A percentile compares a stretch with the other conserved stretches of the same genome.
These are phyloP conservation scores for Eriocheir sinensis DNA, from an alignment of 1,140 invertebrate species.

Conservation along the genomic window DNA sequence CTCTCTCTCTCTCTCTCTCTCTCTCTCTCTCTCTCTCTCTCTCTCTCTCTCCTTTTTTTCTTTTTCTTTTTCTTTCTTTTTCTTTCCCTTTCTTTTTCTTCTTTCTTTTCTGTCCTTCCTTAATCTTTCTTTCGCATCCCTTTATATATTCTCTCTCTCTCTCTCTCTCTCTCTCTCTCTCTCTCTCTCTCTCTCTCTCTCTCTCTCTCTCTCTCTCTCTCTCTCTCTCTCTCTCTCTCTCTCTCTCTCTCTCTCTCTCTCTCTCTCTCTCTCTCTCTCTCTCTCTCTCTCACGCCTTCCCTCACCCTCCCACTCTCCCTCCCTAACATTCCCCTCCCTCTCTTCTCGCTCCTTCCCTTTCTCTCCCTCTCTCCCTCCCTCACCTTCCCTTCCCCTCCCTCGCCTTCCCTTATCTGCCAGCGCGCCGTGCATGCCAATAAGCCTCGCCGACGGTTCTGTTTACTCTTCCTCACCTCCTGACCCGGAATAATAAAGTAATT, in stretches of 20 bases:
- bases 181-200: too few species aligned
- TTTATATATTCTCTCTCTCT: too few species aligned
- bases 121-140: too few species aligned
- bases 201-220: constrained; percentile 42
- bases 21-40: background rate
- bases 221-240: constrained; percentile 54
- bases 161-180: background rate
- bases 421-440: too few species aligned
- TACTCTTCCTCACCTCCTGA: too few species aligned
- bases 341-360: background rate
- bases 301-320: background rate
- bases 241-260: constrained; percentile 46
- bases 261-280: background rate
- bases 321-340: background rate
- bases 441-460: too few species aligned
- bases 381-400: background rate
- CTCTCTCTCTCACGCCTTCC: background rate
- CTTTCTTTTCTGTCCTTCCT: too few species aligned
- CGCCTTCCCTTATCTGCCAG: background rate
- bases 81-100: background rate
- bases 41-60: background rate
- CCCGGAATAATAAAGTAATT: too few species aligned
- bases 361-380: background rate
- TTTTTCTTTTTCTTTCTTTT: too few species aligned
- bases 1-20: constrained; percentile 26